Evolutionary conservation across 2,113 vertebrate species (phyloP).

Genomic region (Phodopus roborovskii): DNA sequence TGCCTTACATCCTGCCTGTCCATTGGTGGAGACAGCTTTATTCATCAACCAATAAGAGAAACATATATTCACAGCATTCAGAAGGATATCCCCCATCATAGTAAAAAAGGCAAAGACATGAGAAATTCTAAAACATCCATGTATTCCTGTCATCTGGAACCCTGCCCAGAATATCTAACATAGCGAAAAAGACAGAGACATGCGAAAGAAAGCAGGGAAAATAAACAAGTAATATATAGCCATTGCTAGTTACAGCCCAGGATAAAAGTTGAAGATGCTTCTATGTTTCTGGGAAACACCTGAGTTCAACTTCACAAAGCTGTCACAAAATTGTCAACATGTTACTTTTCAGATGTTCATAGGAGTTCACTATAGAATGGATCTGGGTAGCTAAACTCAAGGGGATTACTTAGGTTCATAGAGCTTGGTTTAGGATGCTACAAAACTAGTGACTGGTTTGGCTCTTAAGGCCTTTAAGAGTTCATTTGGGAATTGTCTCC

Average conservation of each 20-base stretch:
- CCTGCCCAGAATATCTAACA: neutral
- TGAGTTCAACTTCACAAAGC: neutral
- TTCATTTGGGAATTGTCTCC: neutral
- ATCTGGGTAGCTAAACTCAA: neutral
- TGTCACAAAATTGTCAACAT: neutral
- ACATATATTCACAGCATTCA: too few relatives aligned
- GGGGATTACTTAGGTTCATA: neutral
- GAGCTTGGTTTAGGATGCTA: neutral
- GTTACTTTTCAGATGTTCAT: neutral
- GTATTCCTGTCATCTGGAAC: neutral
- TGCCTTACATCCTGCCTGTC: too few relatives aligned
- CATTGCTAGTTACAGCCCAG: neutral
- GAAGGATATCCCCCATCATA: too few relatives aligned
- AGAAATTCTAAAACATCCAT: neutral
- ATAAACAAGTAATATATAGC: neutral
- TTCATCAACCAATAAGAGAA: too few relatives aligned
- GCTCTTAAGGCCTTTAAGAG: neutral
- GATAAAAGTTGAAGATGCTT: constrained; percentile 13
- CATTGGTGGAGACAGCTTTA: too few relatives aligned
- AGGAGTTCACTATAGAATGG: neutral
- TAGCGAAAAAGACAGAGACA: constrained; percentile 11
- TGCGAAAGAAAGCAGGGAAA: neutral
- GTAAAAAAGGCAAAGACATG: too few relatives aligned
- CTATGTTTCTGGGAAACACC: neutral
- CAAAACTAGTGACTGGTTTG: neutral